Evolutionary conservation across 2,113 vertebrate genomes (phyloP), one percentile per base, ranked within the genome.

Genomic region (Phyllostomus discolor): DNA sequence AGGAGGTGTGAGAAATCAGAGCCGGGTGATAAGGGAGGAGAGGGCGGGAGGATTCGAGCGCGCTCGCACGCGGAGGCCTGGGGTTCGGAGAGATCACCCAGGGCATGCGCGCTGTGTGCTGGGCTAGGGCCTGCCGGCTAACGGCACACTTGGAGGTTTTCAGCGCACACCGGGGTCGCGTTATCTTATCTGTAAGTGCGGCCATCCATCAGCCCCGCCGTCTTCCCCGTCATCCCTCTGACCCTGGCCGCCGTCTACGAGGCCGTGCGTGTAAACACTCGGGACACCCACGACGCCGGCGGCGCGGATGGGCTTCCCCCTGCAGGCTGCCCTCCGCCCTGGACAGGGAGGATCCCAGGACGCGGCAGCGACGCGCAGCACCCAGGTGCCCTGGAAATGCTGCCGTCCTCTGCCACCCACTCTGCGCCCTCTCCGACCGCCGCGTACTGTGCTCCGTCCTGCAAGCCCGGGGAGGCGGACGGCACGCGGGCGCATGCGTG

Each of bases 251-350:
- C 31, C 2, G 22, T 43, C 78, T 41, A 1, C 0, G 0, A 8
- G 78, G n/a, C 31, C 0, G 16, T 0, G 1, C 22, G 0, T 0
- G 1, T 22, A 9, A 5, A n/a, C 14, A 1, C 2, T 11, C 3
- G 1, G 20, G 22, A 28, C 41, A n/a, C 7, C 10, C 9, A 20
- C 1, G 19, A 16, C 0, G 4, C 28, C 22, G n/a, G 41, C 11
- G 1, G 8, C 1, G 0, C 0, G 8, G 26, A n/a, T 0, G 15
- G 16, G 19, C 12, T 28, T 66, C 7, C 5, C 33, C 46, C 1
- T 2, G 19, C 11, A 4, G 19, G 7, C 24, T 1, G 10, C 19
- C 28, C 41, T 14, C 20, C 19, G 11, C 4, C 35, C 4, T 0
- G 0, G 20, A 33, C 48, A 41, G 12, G 33, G 41, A 17, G 24